Evolutionary conservation across 2,797 vertebrate species (phyloP), one percentile per base, ranked within the genome.

Genomic region (Coilia nasus): DNA sequence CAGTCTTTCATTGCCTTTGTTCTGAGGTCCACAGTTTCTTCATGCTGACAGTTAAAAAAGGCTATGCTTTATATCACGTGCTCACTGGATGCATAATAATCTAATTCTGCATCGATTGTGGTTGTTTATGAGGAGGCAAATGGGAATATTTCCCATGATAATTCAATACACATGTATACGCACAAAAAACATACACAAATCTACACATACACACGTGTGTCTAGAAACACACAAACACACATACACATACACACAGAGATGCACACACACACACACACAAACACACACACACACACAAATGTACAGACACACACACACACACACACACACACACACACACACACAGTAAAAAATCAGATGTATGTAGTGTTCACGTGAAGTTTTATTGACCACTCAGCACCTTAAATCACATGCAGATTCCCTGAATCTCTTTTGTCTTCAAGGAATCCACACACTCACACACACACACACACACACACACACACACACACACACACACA

Each of bases 41-140:
- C 35, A 17, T 35, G 31, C 28, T 17, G 67, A 35, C 67, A 71
- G 25, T 71, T 35, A 5, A 31, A 71, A 83, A 50, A 71, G 50
- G 82, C 25, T 12, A 75, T 35, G 41, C 54, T 85, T 75, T 67
- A 81, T 28, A 35, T 25, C 85, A 75, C 25, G 4, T 86, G 78
- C 57, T 83, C 54, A 47, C 81, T 71, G 41, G 28, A 31, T 78
- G 81, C 85, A 83, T 80, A 88, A 67, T 64, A 86, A 86, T 80
- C 83, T 47, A 75, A 6, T 64, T 64, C n/a, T 23, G 60, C 23
- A 23, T 11, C 25, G n/a, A 64, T 23, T 64, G 60, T 59, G 19
- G 60, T 64, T 64, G 60, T 64, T 64, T 64, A n/a, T 25, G 23
- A 64, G 1, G n/a, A 23, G 60, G 7, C 7, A 54, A 54, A 64